Evolutionary conservation across 2,113 vertebrate genomes (phyloP), one percentile per base, ranked within the genome.

Genomic region (Ceyx melanurus): DNA sequence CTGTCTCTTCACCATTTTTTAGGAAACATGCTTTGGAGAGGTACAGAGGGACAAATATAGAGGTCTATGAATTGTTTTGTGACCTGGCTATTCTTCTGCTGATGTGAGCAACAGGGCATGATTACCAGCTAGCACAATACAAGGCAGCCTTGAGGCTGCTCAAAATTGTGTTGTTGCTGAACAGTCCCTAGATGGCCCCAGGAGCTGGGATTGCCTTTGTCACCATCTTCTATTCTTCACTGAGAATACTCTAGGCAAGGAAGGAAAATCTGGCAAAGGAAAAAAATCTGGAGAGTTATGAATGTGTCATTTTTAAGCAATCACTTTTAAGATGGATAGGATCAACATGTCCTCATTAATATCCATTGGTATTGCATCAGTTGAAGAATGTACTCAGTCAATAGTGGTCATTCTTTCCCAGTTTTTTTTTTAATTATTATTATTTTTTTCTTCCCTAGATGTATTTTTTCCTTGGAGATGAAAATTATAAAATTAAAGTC

Each of bases 321-420:
- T 45, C 43, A 58, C 42, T 45, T 86, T 58, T 58, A 76, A 83
- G 86, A 65, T 54, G 6, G n/a, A 37, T 37, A 65, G 13, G 17
- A 75, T 73, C 73, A 62, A 83, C 35, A 45, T 53, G 60, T 84
- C 23, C 40, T 65, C 53, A 72, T 82, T 86, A 58, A 84, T 87
- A 89, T 73, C 54, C 37, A 48, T 40, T 87, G 78, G 58, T 84
- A 78, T 48, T 67, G 9, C 18, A 78, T 81, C 53, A 72, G 4
- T 16, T 51, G 66, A 82, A 88, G 16, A 79, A 33, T 50, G 57
- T 94, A 31, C 70, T 91, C 56, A 91, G 54, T 94, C 68, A 94
- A 82, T 64, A 71, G 45, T 1, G 31, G 62, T 88, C 48, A 70
- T 50, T 91, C 50, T 92, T 93, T 82, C 31, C 23, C 18, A 91